A percentile compares a stretch with the other conserved stretches of the same genome.
These are phyloP conservation scores for Burhinus oedicnemus DNA, from an alignment of 2,113 vertebrate species.

Conservation along the genomic window DNA sequence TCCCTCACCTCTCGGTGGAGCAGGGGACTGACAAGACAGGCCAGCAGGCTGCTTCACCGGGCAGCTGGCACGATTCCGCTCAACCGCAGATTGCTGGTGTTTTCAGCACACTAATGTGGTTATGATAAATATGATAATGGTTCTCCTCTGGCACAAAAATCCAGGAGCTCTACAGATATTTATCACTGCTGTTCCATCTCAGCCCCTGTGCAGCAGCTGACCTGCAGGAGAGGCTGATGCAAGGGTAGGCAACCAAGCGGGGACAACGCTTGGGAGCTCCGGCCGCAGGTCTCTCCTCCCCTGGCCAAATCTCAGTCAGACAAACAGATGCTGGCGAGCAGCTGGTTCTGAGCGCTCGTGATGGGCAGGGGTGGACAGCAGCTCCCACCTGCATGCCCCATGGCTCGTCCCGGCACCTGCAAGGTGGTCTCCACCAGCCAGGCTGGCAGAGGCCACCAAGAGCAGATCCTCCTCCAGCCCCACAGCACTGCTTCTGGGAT, in stretches of 20 bases:
- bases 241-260: background rate
- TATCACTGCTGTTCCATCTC: background rate
- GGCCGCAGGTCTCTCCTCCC: background rate
- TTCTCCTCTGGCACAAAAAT: background rate
- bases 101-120: background rate
- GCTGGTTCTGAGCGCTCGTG: background rate
- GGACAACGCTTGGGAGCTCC: background rate
- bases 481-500: background rate
- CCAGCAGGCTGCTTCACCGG: rapidly evolving
- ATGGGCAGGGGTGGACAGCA: background rate
- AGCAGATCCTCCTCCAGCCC: background rate
- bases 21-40: too few relatives aligned
- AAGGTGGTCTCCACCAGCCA: background rate
- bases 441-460: background rate
- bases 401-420: rapidly evolving
- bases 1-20: background rate
- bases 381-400: background rate
- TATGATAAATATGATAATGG: background rate
- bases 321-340: background rate
- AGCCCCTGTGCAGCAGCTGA: background rate
- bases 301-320: background rate
- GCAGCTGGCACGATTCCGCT: background rate
- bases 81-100: background rate
- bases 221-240: background rate
- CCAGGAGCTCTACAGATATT: background rate